These are phyloP conservation scores for Steinernema carpocapsae DNA, from an alignment of 2,888 invertebrate genomes.

Conservation along the genomic window DNA sequence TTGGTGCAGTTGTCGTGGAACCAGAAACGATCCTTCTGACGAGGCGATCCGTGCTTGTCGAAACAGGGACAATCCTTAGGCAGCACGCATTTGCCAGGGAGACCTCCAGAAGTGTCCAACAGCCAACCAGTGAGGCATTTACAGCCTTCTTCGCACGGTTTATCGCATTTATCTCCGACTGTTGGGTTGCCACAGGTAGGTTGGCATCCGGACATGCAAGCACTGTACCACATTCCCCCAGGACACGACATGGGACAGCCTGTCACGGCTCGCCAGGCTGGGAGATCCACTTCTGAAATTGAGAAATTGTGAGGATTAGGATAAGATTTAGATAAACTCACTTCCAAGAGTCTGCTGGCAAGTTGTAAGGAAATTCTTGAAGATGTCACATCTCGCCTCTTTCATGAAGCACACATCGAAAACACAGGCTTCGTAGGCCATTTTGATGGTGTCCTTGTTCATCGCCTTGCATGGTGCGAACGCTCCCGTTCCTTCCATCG, in stretches of 20 bases:
- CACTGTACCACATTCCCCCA: background rate
- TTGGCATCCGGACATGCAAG: constrained; percentile 19
- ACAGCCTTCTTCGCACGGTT: background rate
- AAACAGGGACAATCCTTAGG: background rate
- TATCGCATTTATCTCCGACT: background rate
- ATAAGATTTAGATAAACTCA: background rate
- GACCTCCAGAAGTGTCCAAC: background rate
- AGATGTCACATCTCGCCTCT: background rate
- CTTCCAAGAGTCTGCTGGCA: constrained; percentile 6
- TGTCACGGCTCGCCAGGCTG: background rate
- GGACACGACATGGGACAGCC: background rate
- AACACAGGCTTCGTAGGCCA: constrained; percentile 3
- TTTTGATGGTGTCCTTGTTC: background rate
- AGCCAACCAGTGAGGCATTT: background rate
- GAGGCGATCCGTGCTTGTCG: background rate
- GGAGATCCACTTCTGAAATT: constrained; percentile 6
- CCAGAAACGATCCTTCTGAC: background rate
- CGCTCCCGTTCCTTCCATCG: background rate
- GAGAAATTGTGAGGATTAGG: background rate
- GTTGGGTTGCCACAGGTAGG: background rate
- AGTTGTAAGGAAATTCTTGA: background rate
- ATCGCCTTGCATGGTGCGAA: constrained; percentile 6
- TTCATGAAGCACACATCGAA: background rate
- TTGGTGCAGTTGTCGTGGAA: background rate
- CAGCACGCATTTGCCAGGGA: background rate